Evolutionary conservation across 2,888 invertebrate species (phyloP).

Genomic region (Panzeria rudis): DNA sequence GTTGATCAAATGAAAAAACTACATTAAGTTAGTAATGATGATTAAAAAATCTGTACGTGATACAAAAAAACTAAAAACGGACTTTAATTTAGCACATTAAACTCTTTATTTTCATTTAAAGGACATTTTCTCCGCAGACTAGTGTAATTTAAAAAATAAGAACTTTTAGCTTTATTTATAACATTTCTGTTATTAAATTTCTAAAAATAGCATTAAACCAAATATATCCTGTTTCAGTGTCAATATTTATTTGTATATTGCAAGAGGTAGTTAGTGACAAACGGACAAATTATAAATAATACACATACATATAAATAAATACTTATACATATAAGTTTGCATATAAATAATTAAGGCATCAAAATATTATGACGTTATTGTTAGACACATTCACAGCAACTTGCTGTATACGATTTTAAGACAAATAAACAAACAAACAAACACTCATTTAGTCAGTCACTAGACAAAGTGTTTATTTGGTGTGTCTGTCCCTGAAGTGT

Average conservation of each 20-base stretch:
- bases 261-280: not conserved
- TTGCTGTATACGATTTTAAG: not conserved
- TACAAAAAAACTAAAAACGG: too few species aligned
- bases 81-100: too few species aligned
- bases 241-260: constrained; percentile 25
- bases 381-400: not conserved
- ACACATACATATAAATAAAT: not conserved
- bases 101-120: too few species aligned
- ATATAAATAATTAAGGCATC: constrained; percentile 57
- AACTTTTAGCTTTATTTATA: too few species aligned
- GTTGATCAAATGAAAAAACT: too few species aligned
- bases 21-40: too few species aligned
- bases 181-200: not conserved
- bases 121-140: too few species aligned
- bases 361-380: constrained; percentile 42
- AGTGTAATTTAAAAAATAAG: too few species aligned
- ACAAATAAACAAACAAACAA: constrained; percentile 14
- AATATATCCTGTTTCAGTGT: constrained; percentile 31
- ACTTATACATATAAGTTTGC: not conserved
- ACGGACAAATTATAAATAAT: not conserved
- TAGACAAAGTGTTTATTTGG: constrained; percentile 4
- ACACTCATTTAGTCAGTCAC: constrained; percentile 29
- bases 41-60: too few species aligned
- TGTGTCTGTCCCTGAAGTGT: constrained; percentile 13
- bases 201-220: not conserved